Evolutionary conservation across 2,888 invertebrate genomes (phyloP).

Genomic region (Drosophila aldrichi): DNA sequence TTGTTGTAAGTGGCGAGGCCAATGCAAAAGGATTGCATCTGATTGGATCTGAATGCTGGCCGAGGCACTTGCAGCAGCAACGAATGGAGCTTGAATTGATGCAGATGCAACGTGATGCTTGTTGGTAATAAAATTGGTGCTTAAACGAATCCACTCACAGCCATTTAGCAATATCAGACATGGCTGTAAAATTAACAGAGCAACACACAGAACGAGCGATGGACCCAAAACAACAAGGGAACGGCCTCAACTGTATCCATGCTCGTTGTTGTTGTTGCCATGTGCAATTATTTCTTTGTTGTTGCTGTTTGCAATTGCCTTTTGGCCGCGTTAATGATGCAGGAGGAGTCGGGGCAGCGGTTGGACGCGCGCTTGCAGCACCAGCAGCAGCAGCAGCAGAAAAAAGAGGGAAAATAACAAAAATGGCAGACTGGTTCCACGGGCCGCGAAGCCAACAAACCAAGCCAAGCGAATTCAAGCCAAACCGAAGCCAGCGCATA

Average conservation of each 20-base stretch:
- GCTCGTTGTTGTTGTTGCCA: conserved; percentile 24
- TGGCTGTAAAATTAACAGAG: conserved; percentile 82
- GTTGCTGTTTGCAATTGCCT: conserved; percentile 57
- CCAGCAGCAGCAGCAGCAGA: conserved; percentile 9
- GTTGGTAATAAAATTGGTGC: conserved; percentile 84
- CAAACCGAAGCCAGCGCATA: background rate
- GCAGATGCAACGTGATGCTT: conserved; percentile 81
- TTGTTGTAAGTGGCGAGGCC: conserved; percentile 64
- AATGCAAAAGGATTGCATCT: conserved; percentile 72
- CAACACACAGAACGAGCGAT: conserved; percentile 68
- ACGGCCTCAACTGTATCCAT: conserved; percentile 60
- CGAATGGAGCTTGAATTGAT: conserved; percentile 60
- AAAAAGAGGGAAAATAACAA: background rate
- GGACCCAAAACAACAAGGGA: conserved; percentile 41
- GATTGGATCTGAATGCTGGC: conserved; percentile 75
- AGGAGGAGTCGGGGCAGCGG: conserved; percentile 49
- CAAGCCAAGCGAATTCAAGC: background rate
- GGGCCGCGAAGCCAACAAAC: background rate
- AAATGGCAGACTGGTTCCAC: conserved; percentile 76
- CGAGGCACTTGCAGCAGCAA: conserved; percentile 26
- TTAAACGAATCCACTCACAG: conserved; percentile 84
- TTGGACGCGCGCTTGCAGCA: conserved; percentile 45
- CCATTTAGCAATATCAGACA: conserved; percentile 84
- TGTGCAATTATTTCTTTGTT: conserved; percentile 61
- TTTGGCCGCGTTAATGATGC: conserved; percentile 75